Evolutionary conservation across 2,797 vertebrate genomes (phyloP).

Genomic region (Tamandua tetradactyla): DNA sequence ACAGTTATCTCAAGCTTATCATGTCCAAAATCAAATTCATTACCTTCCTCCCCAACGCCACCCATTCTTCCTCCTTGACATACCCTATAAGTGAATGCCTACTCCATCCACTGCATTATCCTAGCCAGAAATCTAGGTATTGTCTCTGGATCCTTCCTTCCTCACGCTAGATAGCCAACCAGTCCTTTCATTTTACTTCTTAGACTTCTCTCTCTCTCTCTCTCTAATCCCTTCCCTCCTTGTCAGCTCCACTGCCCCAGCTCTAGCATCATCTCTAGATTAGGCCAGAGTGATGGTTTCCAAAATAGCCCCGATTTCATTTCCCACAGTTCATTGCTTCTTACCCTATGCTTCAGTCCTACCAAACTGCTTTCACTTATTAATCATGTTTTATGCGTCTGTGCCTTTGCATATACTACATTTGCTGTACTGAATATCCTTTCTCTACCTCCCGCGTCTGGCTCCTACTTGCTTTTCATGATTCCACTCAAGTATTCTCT

Average conservation of each 20-base stretch:
- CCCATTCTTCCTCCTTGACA: constrained; percentile 7
- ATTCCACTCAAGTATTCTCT: not conserved
- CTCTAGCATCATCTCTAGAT: not conserved
- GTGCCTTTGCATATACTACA: constrained; percentile 31
- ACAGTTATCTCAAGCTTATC: not conserved
- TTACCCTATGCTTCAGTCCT: not conserved
- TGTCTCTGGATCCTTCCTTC: not conserved
- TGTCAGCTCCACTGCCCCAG: not conserved
- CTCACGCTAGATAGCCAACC: not conserved
- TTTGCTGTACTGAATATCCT: not conserved
- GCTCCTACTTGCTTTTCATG: not conserved
- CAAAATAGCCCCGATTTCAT: not conserved
- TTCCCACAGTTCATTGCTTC: not conserved
- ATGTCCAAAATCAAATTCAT: constrained; percentile 14
- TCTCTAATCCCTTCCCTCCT: not conserved
- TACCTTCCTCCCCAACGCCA: fast-evolving
- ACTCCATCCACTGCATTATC: not conserved
- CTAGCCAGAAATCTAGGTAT: not conserved
- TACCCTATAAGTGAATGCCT: not conserved
- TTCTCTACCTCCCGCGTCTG: not conserved
- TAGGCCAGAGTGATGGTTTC: not conserved
- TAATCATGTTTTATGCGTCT: not conserved
- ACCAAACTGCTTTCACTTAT: not conserved
- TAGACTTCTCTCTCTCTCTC: no score
- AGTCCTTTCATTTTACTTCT: not conserved